These are phyloP conservation scores for Scortum barcoo DNA, from an alignment of 2,113 vertebrate species.

Conservation along the genomic window DNA sequence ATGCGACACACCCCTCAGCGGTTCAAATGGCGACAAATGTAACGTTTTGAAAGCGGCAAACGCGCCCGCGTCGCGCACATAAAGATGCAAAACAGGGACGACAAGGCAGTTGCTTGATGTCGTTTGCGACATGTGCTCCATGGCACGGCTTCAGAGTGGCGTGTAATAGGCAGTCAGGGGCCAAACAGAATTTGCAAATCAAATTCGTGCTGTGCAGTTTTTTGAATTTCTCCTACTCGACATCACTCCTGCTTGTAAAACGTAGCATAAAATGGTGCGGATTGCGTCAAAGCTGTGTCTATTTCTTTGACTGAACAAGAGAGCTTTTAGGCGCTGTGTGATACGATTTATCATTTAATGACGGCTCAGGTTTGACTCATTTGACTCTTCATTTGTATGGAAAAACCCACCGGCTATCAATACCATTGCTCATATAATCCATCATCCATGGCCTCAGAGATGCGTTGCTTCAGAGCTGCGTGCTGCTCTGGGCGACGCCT, in stretches of 20 bases:
- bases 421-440: conserved; percentile 60
- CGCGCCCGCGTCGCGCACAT: neutral
- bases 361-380: conserved; percentile 57
- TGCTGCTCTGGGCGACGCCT: conserved; percentile 45
- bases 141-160: conserved; percentile 5
- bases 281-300: conserved; percentile 13
- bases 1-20: conserved; percentile 33
- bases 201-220: conserved; percentile 7
- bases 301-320: conserved; percentile 15
- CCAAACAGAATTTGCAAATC: neutral
- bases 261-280: conserved; percentile 1
- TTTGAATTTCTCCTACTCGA: neutral
- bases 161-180: neutral
- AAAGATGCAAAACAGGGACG: conserved; percentile 33
- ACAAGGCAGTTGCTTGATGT: neutral
- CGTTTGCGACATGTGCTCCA: neutral
- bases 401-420: conserved; percentile 59
- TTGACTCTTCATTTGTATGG: conserved; percentile 62
- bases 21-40: conserved; percentile 29
- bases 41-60: conserved; percentile 24
- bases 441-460: conserved; percentile 55
- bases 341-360: conserved; percentile 46
- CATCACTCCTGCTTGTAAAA: conserved; percentile 1
- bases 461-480: conserved; percentile 36
- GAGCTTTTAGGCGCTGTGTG: conserved; percentile 22